Evolutionary conservation across 2,888 invertebrate genomes (phyloP), one percentile per base, ranked within the genome.

Genomic region (Aphidius colemani): DNA sequence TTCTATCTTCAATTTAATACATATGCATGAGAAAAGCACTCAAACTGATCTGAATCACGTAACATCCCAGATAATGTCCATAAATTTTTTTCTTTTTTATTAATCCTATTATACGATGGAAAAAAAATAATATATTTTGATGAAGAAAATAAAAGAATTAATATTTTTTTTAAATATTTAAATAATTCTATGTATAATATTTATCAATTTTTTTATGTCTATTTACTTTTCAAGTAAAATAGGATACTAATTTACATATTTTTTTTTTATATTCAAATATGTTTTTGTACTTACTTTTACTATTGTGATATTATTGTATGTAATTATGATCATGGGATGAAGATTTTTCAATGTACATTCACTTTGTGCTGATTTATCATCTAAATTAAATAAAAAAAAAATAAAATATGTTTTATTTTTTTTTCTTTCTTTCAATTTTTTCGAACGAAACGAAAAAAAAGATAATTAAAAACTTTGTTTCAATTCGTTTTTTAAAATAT

Each of bases 221-320:
- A n/a, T n/a, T 2, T 8, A 45, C 2, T 45, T 9, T 49, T 49
- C 11, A 3, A 13, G 3, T 8, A 7, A 5, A 18, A 7, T 11
- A 49, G 7, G 10, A 18, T 13, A 11, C 7, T 18, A 49, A 1
- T 13, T 7, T 6, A 6, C 6, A 49, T 49, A 30, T 30, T 30
- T 30, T 5, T 30, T 30, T 30, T 30, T 30, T 30, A 30, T 8
- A 11, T 7, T 49, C 13, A 59, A 7, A 7, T 49, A 10, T 49
- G 40, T 30, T 45, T 53, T 53, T 46, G 55, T 69, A 74, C 78
- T 79, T 69, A 83, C 83, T 69, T 79, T 30, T 30, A 30, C 79
- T 72, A 83, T 76, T 61, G 83, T 82, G 67, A 82, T 77, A 63
- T 84, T 83, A 71, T 81, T 82, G 73, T 83, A 83, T 41, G 84